Evolutionary conservation across 2,113 vertebrate species (phyloP), one percentile per base, ranked within the genome.

Genomic region (Entelurus aequoreus): DNA sequence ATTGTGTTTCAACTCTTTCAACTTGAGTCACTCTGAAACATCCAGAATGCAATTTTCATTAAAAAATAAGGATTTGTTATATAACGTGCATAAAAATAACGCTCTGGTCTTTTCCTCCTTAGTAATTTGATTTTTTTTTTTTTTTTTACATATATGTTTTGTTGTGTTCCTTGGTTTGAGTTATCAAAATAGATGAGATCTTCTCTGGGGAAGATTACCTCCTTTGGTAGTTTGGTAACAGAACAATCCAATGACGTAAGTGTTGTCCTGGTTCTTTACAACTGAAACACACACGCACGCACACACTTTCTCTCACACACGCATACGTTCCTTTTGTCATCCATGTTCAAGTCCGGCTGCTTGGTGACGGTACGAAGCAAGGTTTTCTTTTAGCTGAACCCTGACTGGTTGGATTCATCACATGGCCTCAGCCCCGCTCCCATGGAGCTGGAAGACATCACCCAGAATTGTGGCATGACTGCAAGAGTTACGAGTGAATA

Each of bases 131-230:
- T 63, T 74, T 55, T 54, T 9, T 28, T 68, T 64, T 19, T 19
- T 63, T 65, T 40, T 77, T 28, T 28, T 28, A 28, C 28, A 28
- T 28, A 28, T 28, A 28, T 65, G 62, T 73, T 15, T 68, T 65
- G 36, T 71, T 55, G 50, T 58, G 60, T 82, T 80, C 68, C 50
- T 78, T 78, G 6, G 19, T 65, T 72, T 83, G 84, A 80, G 71
- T 85, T 87, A 89, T 87, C 77, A 89, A 92, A 91, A 90, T 87
- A 90, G 81, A 86, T 80, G 70, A 80, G 74, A 84, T 69, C 81
- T 84, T 83, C 83, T 76, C 61, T 74, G 63, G 68, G 70, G 78
- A 77, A 76, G 78, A 72, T 74, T 81, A 83, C 84, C 90, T 86
- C 83, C 87, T 88, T 91, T 86, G 84, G 88, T 88, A 88, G 89